phyloP scores from a whole-genome alignment of 2,888 invertebrate species.

The Argynnis bischoffii region DNA sequence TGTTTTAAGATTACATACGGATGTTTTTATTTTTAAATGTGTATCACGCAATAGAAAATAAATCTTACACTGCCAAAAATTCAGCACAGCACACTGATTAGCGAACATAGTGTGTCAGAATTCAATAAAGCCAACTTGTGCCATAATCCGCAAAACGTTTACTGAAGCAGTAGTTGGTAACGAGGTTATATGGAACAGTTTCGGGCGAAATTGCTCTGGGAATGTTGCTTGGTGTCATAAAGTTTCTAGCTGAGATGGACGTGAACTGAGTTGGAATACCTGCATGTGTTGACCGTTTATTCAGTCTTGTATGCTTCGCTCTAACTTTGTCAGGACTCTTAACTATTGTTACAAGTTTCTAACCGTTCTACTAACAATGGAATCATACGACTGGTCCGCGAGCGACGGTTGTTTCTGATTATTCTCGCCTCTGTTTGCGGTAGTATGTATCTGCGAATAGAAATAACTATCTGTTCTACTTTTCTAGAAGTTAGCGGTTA shows the following conservation, averaged over 20 bases:
- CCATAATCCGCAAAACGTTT: constrained; percentile 68
- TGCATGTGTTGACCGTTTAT: constrained; percentile 58
- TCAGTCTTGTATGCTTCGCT: constrained; percentile 50
- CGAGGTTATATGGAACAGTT: constrained; percentile 75
- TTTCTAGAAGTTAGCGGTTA: not conserved
- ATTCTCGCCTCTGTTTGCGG: not conserved
- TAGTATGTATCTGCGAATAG: not conserved
- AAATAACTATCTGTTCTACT: not conserved
- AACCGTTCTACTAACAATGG: constrained; percentile 16
- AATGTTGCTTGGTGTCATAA: constrained; percentile 75
- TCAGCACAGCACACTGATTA: constrained; percentile 39
- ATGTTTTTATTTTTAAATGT: no score
- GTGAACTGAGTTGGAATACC: constrained; percentile 64
- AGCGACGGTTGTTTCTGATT: constrained; percentile 21
- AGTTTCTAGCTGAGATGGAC: constrained; percentile 57
- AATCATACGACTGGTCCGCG: constrained; percentile 18
- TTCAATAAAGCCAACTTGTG: constrained; percentile 71
- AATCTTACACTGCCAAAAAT: constrained; percentile 28
- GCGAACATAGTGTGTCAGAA: constrained; percentile 46
- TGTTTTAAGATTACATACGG: no score
- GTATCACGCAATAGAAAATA: no score
- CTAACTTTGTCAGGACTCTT: constrained; percentile 36
- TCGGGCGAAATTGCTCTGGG: constrained; percentile 69
- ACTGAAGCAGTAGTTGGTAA: constrained; percentile 68
- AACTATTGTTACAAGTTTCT: constrained; percentile 30